phyloP scores from a whole-genome alignment of 2,113 vertebrate genomes.

The Aphyosemion australe region DNA sequence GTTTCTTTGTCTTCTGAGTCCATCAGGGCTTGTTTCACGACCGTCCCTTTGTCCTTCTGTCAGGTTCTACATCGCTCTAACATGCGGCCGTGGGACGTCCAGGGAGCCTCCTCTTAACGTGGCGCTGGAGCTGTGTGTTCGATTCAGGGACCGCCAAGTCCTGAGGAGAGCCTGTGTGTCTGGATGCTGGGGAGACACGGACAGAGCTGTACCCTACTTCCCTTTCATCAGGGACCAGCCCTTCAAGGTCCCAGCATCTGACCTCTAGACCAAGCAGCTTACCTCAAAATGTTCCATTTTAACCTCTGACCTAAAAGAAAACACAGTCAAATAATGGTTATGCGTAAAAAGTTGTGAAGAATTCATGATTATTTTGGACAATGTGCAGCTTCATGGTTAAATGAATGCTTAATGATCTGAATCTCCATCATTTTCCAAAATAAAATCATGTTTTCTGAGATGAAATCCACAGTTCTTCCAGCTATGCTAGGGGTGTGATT shows the following conservation, averaged over 20 bases:
- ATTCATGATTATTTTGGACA: too few relatives aligned
- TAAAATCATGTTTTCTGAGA: too few relatives aligned
- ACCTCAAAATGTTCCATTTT: too few relatives aligned
- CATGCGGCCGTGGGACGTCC: slow-evolving; percentile 84
- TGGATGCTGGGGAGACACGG: slow-evolving; percentile 86
- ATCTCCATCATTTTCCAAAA: too few relatives aligned
- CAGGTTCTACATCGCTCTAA: slow-evolving; percentile 93
- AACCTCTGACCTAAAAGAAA: too few relatives aligned
- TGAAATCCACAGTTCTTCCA: too few relatives aligned
- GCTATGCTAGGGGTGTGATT: too few relatives aligned
- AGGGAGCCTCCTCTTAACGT: slow-evolving; percentile 83
- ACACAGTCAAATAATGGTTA: too few relatives aligned
- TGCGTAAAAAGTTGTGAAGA: too few relatives aligned
- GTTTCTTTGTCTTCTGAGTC: background rate
- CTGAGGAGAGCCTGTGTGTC: slow-evolving; percentile 87
- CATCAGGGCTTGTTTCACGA: background rate
- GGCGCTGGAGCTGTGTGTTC: slow-evolving; percentile 89
- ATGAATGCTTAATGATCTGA: too few relatives aligned
- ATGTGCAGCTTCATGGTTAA: too few relatives aligned
- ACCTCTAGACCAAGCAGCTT: too few relatives aligned
- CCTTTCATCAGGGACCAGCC: slow-evolving; percentile 84
- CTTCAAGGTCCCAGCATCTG: slow-evolving; percentile 82
- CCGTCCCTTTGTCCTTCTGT: rapidly evolving
- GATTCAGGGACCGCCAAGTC: slow-evolving; percentile 88
- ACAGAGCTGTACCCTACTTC: slow-evolving; percentile 62